Base-by-base conservation (phyloP, 2,888 invertebrate genomes). In the Rapana venosa region DNA sequence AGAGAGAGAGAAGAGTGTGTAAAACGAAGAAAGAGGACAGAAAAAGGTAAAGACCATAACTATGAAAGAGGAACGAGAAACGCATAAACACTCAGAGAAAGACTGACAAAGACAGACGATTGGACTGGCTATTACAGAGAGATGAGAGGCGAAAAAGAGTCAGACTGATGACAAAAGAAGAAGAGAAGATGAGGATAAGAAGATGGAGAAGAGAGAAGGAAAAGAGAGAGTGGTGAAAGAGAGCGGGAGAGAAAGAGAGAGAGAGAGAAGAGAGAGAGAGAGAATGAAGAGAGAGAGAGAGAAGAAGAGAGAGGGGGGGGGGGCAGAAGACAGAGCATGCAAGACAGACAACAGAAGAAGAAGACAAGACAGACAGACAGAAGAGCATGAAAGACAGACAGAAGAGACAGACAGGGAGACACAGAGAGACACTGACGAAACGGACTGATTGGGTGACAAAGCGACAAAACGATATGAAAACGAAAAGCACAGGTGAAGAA, bases 31-130 rank as follows among this genome's bases (percentile, higher is more conserved):
- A 47, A 47, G 47, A 47, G 47, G 47, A n/a, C n/a, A n/a, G n/a
- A 47, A 47, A 47, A 47, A 47, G 47, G 47, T 8, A 47, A 47
- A 47, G 47, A 66, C 5, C 20, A 66, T 26, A 66, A 20, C 66
- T 66, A 66, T 66, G 5, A 26, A 20, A 66, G 66, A 66, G 66
- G 66, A 26, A 13, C 2, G 26, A 26, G 66, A 26, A 66, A 66
- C 1, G 66, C 8, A 47, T 8, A 47, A n/a, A 77, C 13, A 77
- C 20, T 56, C n/a, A 74, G 26, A 70, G 15, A 74, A 26, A 87
- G 81, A 86, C 36, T 89, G 36, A 79, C 17, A 81, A 79, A 85
- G 32, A 74, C 56, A 90, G 77, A 89, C 22, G 70, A 22, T 58
- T 30, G 66, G 22, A 88, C 79, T 87, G 47, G 85, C 17, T 32